These are phyloP conservation scores for Antedon mediterranea DNA, from an alignment of 53 echinoderm and acorn worm genomes.

Conservation along the genomic window DNA sequence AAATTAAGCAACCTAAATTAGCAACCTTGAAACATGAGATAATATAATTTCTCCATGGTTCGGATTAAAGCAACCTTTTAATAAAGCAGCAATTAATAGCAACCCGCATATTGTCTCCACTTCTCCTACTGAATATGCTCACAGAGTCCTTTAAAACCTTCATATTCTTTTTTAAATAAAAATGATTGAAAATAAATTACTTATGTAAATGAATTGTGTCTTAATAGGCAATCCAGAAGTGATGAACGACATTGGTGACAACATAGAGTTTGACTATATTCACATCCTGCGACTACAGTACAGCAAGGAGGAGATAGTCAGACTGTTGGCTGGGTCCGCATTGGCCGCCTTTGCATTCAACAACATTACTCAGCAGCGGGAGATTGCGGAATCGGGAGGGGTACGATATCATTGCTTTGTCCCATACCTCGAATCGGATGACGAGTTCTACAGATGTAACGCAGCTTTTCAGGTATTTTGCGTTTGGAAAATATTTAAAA, in stretches of 20 bases:
- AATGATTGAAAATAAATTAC: too few species aligned
- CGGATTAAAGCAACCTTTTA: too few species aligned
- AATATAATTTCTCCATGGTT: too few species aligned
- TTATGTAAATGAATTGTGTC: neutral
- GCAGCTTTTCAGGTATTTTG: constrained; percentile 89
- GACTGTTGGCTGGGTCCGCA: constrained; percentile 69
- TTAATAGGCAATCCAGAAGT: constrained; percentile 62
- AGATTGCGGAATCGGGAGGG: constrained; percentile 91
- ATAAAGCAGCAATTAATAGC: too few species aligned
- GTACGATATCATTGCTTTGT: constrained; percentile 89
- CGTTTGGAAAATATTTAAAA: too few species aligned
- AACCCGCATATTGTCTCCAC: too few species aligned
- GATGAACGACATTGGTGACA: constrained; percentile 64
- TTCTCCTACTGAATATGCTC: too few species aligned
- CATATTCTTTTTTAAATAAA: too few species aligned
- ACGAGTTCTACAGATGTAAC: constrained; percentile 82
- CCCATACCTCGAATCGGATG: constrained; percentile 74
- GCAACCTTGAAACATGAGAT: too few species aligned
- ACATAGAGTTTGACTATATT: constrained; percentile 78
- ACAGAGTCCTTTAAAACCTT: too few species aligned
- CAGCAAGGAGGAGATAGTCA: constrained; percentile 65
- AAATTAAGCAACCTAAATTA: too few species aligned
- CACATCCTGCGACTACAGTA: constrained; percentile 81
- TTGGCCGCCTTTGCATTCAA: constrained; percentile 85
- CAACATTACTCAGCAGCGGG: constrained; percentile 60